Conservation (phyloP, 2,113 vertebrate genomes). For the Apteryx mantelli region DNA sequence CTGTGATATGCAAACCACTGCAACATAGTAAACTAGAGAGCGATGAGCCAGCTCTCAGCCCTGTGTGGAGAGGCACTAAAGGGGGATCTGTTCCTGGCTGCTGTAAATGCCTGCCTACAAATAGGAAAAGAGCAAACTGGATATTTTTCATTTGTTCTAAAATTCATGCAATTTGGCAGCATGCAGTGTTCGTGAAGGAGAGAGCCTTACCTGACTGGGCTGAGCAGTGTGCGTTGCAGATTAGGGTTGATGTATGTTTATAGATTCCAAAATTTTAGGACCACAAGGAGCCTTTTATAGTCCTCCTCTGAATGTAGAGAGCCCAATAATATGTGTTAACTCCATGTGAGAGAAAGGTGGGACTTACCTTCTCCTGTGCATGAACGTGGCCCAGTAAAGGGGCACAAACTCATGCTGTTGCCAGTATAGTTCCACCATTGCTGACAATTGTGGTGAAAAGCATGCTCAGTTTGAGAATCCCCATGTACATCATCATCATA, state of each 20-base stretch:
- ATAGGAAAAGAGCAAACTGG: neutral
- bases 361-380: neutral
- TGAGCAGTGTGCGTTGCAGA: neutral
- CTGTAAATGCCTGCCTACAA: neutral
- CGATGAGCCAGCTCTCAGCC: neutral
- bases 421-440: neutral
- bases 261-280: neutral
- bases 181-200: neutral
- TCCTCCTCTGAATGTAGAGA: neutral
- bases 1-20: neutral
- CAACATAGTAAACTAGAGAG: neutral
- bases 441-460: neutral
- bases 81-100: neutral
- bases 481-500: neutral
- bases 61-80: neutral
- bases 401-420: accelerated
- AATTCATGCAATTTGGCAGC: neutral
- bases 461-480: neutral
- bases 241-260: neutral
- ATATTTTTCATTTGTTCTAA: neutral
- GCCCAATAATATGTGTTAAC: neutral
- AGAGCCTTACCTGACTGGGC: neutral
- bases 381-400: neutral
- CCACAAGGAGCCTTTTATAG: neutral
- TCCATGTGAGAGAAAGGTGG: accelerated